Evolutionary conservation across 2,113 vertebrate genomes (phyloP), one percentile per base, ranked within the genome.

Genomic region (Cynopterus brachyotis): DNA sequence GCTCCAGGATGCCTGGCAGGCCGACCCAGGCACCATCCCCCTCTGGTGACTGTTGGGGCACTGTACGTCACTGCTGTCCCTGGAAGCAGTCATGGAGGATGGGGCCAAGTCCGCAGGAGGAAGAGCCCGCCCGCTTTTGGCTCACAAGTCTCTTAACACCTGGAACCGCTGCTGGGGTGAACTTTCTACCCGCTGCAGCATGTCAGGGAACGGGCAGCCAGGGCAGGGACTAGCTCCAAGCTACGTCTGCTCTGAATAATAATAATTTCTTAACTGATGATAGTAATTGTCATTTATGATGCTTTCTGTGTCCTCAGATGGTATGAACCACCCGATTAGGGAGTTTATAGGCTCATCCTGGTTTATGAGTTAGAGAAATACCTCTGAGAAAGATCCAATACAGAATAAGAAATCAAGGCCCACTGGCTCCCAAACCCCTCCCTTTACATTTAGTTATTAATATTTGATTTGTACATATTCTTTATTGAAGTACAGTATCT

Each of bases 21-120:
- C 50, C 7, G 64, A 59, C 6, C 42, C 35, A 30, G 3, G 15
- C 0, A 0, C 9, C 9, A 53, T 47, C 40, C n/a, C n/a, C 17
- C 42, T 32, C 28, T 19, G 32, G 26, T 30, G 30, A 9, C 70
- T 26, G n/a, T n/a, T n/a, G 73, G 62, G 7, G 11, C 9, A 2
- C 6, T 1, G 5, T 2, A 35, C 0, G 0, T 66, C 28, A 11
- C 67, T 32, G 17, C 47, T 30, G 40, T 66, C 47, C 59, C 13
- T 0, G 9, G n/a, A 35, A 13, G 45, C 17, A 37, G 60, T 9
- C 5, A 12, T 4, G 26, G 50, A 62, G 55, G 37, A 47, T n/a
- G 0, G 26, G 73, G 28, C 19, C 40, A 47, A 1, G 26, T 78
- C 62, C 16, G 6, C 16, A 20, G 22, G 64, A n/a, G 37, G 50